phyloP scores from a whole-genome alignment of 2,888 invertebrate genomes.

The Zele albiditarsus region DNA sequence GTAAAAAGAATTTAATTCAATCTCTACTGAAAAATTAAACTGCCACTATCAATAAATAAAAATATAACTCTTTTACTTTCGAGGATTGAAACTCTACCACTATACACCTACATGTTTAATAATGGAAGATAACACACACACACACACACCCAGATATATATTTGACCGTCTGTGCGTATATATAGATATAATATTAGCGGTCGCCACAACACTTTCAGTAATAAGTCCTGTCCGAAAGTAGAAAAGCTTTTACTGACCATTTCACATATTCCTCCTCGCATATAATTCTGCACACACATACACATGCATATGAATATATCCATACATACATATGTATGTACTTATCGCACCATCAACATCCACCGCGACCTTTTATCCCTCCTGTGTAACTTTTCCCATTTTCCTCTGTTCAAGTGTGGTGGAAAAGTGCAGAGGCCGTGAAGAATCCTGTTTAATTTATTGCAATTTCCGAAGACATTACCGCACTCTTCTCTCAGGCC shows the following conservation, averaged over 20 bases:
- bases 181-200: background rate
- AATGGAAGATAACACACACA: background rate
- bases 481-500: slow-evolving; percentile 31
- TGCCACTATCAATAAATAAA: too few species aligned
- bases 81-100: background rate
- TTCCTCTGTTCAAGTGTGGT: slow-evolving; percentile 11
- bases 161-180: slow-evolving; percentile 4
- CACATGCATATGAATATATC: slow-evolving; percentile 6
- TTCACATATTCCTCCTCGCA: background rate
- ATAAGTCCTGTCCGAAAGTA: slow-evolving; percentile 2
- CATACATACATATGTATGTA: slow-evolving; percentile 28
- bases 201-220: background rate
- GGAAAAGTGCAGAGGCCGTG: background rate
- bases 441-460: slow-evolving; percentile 41
- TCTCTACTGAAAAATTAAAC: too few species aligned
- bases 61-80: too few species aligned
- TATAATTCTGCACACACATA: slow-evolving; percentile 21
- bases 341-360: background rate
- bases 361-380: background rate
- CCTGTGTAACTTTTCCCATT: slow-evolving; percentile 33
- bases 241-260: slow-evolving; percentile 9
- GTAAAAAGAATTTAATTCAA: too few species aligned
- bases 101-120: background rate
- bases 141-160: too few species aligned
- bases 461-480: slow-evolving; percentile 42